Conservation (phyloP, 2,888 invertebrate species). For the Sympetrum striolatum region DNA sequence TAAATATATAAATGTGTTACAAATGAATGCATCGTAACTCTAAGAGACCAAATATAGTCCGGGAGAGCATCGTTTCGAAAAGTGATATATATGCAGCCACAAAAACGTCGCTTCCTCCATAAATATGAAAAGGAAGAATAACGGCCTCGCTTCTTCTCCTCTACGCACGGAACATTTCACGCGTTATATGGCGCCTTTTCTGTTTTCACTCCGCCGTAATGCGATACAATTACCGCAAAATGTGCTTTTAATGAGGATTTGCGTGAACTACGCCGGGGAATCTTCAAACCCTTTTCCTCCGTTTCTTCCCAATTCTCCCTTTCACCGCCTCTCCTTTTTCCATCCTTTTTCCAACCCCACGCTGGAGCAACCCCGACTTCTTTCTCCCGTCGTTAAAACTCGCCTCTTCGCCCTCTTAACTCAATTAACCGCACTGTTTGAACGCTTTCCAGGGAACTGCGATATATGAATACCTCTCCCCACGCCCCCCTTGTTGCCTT, state of each 20-base stretch:
- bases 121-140: neutral
- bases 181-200: neutral
- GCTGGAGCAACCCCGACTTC: neutral
- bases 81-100: neutral
- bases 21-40: too few relatives aligned
- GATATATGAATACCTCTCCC: constrained; percentile 6
- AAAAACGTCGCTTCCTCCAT: neutral
- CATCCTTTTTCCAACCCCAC: neutral
- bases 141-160: neutral
- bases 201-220: neutral
- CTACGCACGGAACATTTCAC: neutral
- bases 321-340: neutral
- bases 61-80: too few relatives aligned
- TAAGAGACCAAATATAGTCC: too few relatives aligned
- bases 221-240: neutral
- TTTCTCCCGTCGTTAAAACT: neutral
- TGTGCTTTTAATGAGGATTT: neutral
- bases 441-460: neutral
- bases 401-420: neutral
- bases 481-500: neutral
- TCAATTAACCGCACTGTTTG: constrained; percentile 29
- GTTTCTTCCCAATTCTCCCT: neutral
- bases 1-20: too few relatives aligned
- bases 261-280: neutral
- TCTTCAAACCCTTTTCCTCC: neutral